phyloP scores from a whole-genome alignment of 2,888 invertebrate species.

The Drosophila pseudotalamancana region DNA sequence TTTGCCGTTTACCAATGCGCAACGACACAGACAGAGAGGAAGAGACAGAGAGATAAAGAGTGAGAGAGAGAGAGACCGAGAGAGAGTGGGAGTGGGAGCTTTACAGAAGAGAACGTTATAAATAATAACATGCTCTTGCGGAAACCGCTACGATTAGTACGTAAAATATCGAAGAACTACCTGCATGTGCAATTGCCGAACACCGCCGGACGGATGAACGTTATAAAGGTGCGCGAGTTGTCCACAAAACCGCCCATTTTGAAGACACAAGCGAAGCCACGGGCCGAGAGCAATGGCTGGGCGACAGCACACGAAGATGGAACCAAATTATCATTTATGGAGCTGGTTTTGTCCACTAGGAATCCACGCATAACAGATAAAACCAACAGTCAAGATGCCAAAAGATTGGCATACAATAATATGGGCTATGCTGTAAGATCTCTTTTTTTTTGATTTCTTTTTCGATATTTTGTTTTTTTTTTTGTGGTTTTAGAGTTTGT shows the following conservation, averaged over 20 bases:
- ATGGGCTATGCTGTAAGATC: conserved; percentile 57
- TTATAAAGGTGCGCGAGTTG: neutral
- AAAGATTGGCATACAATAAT: conserved; percentile 27
- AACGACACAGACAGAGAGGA: too few relatives aligned
- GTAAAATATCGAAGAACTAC: conserved; percentile 17
- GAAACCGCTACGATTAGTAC: conserved; percentile 40
- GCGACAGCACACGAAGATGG: neutral
- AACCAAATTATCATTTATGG: conserved; percentile 35
- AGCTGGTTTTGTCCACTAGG: conserved; percentile 54
- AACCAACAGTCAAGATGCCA: neutral
- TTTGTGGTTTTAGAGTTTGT: neutral
- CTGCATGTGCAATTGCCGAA: conserved; percentile 11
- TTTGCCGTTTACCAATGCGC: neutral
- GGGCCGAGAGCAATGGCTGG: neutral
- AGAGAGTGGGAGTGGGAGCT: neutral
- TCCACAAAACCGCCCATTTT: conserved; percentile 2
- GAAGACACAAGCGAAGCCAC: neutral
- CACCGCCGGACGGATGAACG: conserved; percentile 18
- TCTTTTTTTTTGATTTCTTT: too few relatives aligned
- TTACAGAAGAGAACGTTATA: neutral
- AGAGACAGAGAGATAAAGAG: neutral
- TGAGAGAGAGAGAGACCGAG: neutral
- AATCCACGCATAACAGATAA: conserved; percentile 11
- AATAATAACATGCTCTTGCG: conserved; percentile 37
- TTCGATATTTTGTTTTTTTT: neutral